phyloP scores from a whole-genome alignment of 2,888 invertebrate species.

The Pyralis farinalis region DNA sequence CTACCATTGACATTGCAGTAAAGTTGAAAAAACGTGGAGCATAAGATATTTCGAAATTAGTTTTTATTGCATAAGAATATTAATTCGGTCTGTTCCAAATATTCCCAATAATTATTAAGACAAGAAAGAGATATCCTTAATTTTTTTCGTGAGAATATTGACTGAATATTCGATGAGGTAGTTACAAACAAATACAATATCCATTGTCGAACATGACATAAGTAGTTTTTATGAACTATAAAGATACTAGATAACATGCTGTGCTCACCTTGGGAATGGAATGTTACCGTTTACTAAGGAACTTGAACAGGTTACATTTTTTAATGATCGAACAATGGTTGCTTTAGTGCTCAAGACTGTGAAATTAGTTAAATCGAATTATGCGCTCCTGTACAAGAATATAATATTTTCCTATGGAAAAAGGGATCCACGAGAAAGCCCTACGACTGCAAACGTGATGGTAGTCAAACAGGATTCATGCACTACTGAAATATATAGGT shows the following conservation, averaged over 20 bases:
- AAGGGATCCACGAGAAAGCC: no score
- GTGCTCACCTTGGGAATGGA: constrained; percentile 69
- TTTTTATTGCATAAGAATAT: no score
- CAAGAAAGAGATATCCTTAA: background rate
- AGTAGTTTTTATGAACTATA: constrained; percentile 40
- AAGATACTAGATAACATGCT: constrained; percentile 47
- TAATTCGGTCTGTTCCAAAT: no score
- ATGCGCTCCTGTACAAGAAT: background rate
- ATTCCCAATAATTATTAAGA: background rate
- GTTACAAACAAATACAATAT: constrained; percentile 8
- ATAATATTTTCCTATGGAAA: background rate
- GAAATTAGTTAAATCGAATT: constrained; percentile 36
- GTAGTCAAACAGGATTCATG: no score
- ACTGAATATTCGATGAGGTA: constrained; percentile 3
- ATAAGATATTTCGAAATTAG: no score
- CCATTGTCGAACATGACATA: constrained; percentile 46
- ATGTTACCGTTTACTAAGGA: constrained; percentile 53
- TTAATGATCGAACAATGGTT: constrained; percentile 18
- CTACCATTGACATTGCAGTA: no score
- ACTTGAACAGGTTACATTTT: constrained; percentile 25
- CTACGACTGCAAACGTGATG: no score
- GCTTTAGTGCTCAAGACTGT: constrained; percentile 11
- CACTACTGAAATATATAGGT: no score
- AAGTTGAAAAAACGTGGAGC: no score
- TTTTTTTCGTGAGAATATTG: background rate